Evolutionary conservation across 2,113 vertebrate species (phyloP).

Genomic region (Brachyistius frenatus): DNA sequence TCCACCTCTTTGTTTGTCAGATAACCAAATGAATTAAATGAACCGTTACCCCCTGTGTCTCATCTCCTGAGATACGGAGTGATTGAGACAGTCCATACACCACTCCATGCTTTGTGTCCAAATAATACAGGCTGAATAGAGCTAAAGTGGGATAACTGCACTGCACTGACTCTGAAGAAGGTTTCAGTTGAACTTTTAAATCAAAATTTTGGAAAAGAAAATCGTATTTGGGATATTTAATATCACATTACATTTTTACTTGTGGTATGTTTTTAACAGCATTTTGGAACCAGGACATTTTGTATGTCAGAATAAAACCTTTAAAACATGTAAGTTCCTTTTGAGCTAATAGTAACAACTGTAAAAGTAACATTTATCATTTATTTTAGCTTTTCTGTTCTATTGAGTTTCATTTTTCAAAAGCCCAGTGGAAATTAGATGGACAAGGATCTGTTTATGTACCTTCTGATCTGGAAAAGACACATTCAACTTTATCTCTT

Average conservation of each 20-base stretch:
- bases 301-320: too few species aligned
- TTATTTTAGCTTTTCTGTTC: too few species aligned
- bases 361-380: not conserved
- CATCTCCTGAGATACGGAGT: not conserved
- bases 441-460: not conserved
- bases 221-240: not conserved
- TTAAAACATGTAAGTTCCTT: too few species aligned
- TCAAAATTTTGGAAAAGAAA: not conserved
- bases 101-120: conserved; percentile 3
- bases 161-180: not conserved
- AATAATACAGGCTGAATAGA: not conserved
- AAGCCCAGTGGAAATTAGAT: not conserved
- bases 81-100: not conserved
- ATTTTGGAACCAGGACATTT: too few species aligned
- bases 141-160: not conserved
- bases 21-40: not conserved
- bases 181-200: not conserved
- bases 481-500: not conserved
- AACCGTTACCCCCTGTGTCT: not conserved
- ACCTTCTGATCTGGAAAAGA: not conserved
- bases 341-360: not conserved
- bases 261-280: not conserved
- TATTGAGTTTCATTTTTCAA: too few species aligned
- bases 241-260: not conserved
- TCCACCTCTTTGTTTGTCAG: not conserved